Base-by-base conservation (phyloP, 2,797 vertebrate species). In the Takifugu rubripes region DNA sequence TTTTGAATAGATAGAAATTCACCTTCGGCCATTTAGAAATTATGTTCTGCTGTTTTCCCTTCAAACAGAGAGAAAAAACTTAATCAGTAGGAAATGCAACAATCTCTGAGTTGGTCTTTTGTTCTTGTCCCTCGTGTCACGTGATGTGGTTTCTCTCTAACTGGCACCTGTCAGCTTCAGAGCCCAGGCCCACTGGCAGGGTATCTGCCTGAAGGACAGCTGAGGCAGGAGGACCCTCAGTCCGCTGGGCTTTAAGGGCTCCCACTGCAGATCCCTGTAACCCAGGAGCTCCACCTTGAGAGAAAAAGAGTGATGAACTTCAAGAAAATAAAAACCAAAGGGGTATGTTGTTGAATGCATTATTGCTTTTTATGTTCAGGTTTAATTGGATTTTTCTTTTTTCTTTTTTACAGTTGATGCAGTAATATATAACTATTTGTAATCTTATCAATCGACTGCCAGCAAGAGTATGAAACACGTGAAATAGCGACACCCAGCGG, bases 181-280 rank as follows among this genome's bases (percentile, higher is more conserved):
- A 2, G 92, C 86, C 96, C 97, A 99, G 68, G 88, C 96, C 96
- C 96, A 98, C 56, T 89, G 89, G 71, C 92, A 92, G 2, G 91
- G 91, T 88, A 92, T 88, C 84, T 90, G 77, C 55, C 36, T 72
- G 70, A 83, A 49, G 68, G 82, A 64, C 60, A 96, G 74, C 3
- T 47, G 76, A 16, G 96, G 94, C 67, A 96, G 78, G 60, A 83
- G 16, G 21, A 96, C 87, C 16, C 43, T 0, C 2, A 98, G 84
- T 61, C 96, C 96, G 0, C 59, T 66, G n/a, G 92, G 86, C 63
- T 81, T 86, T 26, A 79, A 33, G 1, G 91, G 61, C 59, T 72
- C 59, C 95, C 95, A 99, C 11, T 81, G 76, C 79, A 99, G 61
- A 6, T 73, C 21, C 16, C 91, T 82, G n/a, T 93, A 80, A 25